These are phyloP conservation scores for Oryzaephilus surinamensis DNA, from an alignment of 1,140 invertebrate species.

Conservation along the genomic window DNA sequence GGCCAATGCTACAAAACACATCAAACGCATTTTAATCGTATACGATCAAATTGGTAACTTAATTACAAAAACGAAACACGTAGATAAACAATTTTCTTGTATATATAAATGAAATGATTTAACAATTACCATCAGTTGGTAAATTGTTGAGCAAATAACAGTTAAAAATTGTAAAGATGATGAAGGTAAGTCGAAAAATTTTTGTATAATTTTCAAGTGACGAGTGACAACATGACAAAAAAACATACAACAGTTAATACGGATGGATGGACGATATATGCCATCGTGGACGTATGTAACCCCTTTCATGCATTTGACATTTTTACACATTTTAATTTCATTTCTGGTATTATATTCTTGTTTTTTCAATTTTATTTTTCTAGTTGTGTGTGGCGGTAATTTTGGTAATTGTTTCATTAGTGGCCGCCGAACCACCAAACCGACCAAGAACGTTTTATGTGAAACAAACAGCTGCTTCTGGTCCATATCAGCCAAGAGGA, in stretches of 20 bases:
- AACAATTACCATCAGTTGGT: too few species aligned
- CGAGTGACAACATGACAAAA: conserved; percentile 3
- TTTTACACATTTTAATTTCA: too few species aligned
- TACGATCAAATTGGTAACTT: too few species aligned
- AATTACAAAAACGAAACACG: too few species aligned
- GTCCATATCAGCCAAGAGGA: conserved; percentile 26
- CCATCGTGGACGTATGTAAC: conserved; percentile 22
- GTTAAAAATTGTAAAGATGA: too few species aligned
- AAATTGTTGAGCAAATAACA: too few species aligned
- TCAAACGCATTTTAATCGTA: too few species aligned
- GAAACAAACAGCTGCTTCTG: conserved; percentile 14
- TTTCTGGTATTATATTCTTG: background rate
- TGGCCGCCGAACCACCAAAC: conserved; percentile 28
- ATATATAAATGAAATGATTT: too few species aligned
- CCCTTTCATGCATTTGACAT: too few species aligned
- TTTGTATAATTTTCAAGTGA: background rate
- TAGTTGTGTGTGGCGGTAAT: conserved; percentile 24
- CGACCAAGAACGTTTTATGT: conserved; percentile 13
- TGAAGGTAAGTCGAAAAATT: conserved; percentile 24
- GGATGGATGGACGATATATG: conserved; percentile 22
- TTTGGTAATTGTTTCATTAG: conserved; percentile 24
- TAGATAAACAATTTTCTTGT: too few species aligned
- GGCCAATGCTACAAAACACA: too few species aligned
- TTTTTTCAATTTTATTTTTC: conserved; percentile 12
- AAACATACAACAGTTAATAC: conserved; percentile 15